Conservation (phyloP, 2,888 invertebrate species). For the Callyntrura guangdongensis region DNA sequence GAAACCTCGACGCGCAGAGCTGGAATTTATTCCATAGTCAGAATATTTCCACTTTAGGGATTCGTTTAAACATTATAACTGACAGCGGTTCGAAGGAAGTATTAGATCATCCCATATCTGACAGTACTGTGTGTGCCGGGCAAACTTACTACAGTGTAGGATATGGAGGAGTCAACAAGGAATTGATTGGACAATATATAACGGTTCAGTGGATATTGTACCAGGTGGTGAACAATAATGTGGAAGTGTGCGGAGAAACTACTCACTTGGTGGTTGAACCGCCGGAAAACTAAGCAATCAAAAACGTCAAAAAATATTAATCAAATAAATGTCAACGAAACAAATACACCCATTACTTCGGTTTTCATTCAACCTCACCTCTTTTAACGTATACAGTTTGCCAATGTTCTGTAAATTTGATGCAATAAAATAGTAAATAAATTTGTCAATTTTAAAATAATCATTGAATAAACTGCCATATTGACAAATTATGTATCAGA, state of each 20-base stretch:
- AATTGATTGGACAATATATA: not conserved
- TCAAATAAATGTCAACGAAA: too few relatives aligned
- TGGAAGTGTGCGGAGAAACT: slow-evolving; percentile 27
- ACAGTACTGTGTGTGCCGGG: slow-evolving; percentile 10
- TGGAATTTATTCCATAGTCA: slow-evolving; percentile 6
- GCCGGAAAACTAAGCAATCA: too few relatives aligned
- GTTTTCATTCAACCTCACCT: too few relatives aligned
- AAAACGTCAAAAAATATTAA: too few relatives aligned
- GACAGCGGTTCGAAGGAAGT: not conserved
- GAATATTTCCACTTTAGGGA: not conserved
- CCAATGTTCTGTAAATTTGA: too few relatives aligned
- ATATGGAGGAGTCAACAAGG: not conserved
- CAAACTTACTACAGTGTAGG: not conserved
- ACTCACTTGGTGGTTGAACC: not conserved
- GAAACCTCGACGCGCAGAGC: not conserved
- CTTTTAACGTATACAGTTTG: too few relatives aligned
- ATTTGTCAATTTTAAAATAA: too few relatives aligned
- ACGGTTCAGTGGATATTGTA: slow-evolving; percentile 36
- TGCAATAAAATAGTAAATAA: too few relatives aligned
- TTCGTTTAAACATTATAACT: not conserved
- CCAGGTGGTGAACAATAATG: slow-evolving; percentile 5
- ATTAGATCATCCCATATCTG: not conserved
- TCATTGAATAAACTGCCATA: too few relatives aligned
- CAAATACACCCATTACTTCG: too few relatives aligned
- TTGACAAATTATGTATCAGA: too few relatives aligned